Percentiles rank a stretch among this genome's conserved stretches.
Conservation (phyloP, 2,888 invertebrate genomes). For the Ctenicera cuprea region DNA sequence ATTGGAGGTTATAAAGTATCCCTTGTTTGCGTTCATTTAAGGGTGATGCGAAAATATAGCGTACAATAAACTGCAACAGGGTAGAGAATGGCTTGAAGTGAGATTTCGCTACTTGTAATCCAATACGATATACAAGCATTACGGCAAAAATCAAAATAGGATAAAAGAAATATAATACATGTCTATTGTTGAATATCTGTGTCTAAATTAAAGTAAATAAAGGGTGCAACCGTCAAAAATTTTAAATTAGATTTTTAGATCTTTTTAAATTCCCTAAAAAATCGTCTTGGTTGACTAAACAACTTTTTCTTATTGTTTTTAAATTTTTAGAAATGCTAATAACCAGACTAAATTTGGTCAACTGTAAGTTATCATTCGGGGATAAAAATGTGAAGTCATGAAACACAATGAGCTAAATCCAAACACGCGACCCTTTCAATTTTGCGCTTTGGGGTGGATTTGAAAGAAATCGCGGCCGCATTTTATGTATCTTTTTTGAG, state of each 20-base stretch:
- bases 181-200: conserved; percentile 55
- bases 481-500: conserved; percentile 62
- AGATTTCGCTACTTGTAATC: conserved; percentile 58
- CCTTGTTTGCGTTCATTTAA: conserved; percentile 54
- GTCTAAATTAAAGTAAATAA: conserved; percentile 55
- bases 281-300: neutral
- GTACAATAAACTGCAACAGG: conserved; percentile 36
- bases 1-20: conserved; percentile 62
- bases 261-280: neutral
- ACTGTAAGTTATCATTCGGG: conserved; percentile 60
- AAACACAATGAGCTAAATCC: conserved; percentile 70
- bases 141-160: conserved; percentile 64
- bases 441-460: conserved; percentile 68
- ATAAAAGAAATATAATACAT: conserved; percentile 63
- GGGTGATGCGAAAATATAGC: conserved; percentile 49
- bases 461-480: conserved; percentile 62
- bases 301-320: too few species aligned
- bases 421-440: conserved; percentile 71
- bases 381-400: conserved; percentile 70
- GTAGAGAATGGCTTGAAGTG: conserved; percentile 39
- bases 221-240: conserved; percentile 32
- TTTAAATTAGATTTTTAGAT: conserved; percentile 12
- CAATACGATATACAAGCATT: conserved; percentile 63
- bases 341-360: conserved; percentile 43
- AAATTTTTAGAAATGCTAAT: neutral